Evolutionary conservation across 1,140 invertebrate genomes (phyloP).

Genomic region (Heliothis subflexa): DNA sequence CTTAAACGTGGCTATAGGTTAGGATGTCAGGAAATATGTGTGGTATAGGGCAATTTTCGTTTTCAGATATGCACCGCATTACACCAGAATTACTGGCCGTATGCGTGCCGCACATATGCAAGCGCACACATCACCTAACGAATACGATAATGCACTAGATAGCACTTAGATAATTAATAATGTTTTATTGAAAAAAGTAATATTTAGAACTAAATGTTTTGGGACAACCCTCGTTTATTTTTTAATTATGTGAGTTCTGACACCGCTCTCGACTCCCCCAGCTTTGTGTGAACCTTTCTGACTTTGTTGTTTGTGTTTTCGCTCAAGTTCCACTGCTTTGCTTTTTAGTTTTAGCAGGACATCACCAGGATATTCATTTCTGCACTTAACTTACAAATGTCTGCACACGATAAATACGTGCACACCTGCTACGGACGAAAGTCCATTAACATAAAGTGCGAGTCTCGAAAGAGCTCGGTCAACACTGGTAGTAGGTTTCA

Average conservation of each 20-base stretch:
- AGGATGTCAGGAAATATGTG: slow-evolving; percentile 82
- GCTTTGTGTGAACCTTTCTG: slow-evolving; percentile 72
- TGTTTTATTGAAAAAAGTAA: slow-evolving; percentile 77
- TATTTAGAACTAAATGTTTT: slow-evolving; percentile 83
- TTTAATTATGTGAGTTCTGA: slow-evolving; percentile 72
- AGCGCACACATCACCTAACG: slow-evolving; percentile 86
- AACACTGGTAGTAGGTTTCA: slow-evolving; percentile 32
- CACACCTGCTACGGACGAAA: slow-evolving; percentile 43
- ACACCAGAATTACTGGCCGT: slow-evolving; percentile 86
- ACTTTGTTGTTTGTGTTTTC: slow-evolving; percentile 57
- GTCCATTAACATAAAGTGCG: slow-evolving; percentile 33
- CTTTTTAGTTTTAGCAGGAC: slow-evolving; percentile 59
- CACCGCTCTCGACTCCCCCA: slow-evolving; percentile 78
- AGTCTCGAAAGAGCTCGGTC: slow-evolving; percentile 37
- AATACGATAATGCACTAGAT: slow-evolving; percentile 84
- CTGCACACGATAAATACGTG: slow-evolving; percentile 30
- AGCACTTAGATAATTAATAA: slow-evolving; percentile 82
- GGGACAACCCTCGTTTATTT: slow-evolving; percentile 85
- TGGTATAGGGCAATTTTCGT: slow-evolving; percentile 86
- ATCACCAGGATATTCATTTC: slow-evolving; percentile 39
- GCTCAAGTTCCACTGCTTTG: slow-evolving; percentile 48
- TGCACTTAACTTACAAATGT: slow-evolving; percentile 40
- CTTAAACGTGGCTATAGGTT: slow-evolving; percentile 74
- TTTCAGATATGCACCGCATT: slow-evolving; percentile 86
- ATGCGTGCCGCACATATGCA: slow-evolving; percentile 86